phyloP scores from a whole-genome alignment of 2,797 vertebrate genomes.

The Poeciliopsis infans region DNA sequence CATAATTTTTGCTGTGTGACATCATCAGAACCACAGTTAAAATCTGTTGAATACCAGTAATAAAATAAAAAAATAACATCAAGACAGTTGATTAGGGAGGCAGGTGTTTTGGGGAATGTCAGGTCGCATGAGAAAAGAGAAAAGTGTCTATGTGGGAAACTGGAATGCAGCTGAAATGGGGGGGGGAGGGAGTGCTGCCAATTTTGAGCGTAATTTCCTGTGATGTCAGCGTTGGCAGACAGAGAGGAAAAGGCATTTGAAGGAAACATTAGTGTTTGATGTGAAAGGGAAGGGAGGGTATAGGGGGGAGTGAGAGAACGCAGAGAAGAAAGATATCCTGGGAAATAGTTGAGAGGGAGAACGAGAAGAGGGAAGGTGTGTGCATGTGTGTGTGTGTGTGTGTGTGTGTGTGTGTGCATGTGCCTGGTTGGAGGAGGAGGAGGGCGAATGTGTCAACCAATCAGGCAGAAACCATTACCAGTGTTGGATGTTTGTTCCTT shows the following conservation, averaged over 20 bases:
- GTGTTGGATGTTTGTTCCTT: slow-evolving; percentile 73
- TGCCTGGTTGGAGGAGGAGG: background rate
- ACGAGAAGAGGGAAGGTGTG: slow-evolving; percentile 3
- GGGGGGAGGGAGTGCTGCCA: slow-evolving; percentile 50
- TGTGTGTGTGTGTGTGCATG: slow-evolving; percentile 11
- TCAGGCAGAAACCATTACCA: slow-evolving; percentile 80
- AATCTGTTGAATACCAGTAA: slow-evolving; percentile 35
- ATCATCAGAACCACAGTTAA: slow-evolving; percentile 64
- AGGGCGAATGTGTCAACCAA: slow-evolving; percentile 73
- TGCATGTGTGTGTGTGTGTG: slow-evolving; percentile 4
- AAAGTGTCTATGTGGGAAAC: slow-evolving; percentile 69
- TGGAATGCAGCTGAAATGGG: slow-evolving; percentile 77
- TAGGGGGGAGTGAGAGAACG: slow-evolving; percentile 51
- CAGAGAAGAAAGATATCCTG: slow-evolving; percentile 69
- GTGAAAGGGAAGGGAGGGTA: slow-evolving; percentile 67
- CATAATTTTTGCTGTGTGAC: slow-evolving; percentile 18
- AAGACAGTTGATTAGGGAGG: slow-evolving; percentile 48
- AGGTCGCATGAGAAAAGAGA: slow-evolving; percentile 67
- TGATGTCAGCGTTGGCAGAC: slow-evolving; percentile 85
- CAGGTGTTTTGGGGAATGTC: slow-evolving; percentile 64
- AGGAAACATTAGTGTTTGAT: slow-evolving; percentile 84
- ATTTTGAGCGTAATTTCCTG: slow-evolving; percentile 83
- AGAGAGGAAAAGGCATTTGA: slow-evolving; percentile 82
- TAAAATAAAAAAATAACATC: slow-evolving; percentile 23
- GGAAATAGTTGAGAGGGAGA: slow-evolving; percentile 70